Percentiles rank a stretch among this genome's conserved stretches.
phyloP scores from a whole-genome alignment of 1,140 invertebrate species.

The Belonocnema kinseyi region DNA sequence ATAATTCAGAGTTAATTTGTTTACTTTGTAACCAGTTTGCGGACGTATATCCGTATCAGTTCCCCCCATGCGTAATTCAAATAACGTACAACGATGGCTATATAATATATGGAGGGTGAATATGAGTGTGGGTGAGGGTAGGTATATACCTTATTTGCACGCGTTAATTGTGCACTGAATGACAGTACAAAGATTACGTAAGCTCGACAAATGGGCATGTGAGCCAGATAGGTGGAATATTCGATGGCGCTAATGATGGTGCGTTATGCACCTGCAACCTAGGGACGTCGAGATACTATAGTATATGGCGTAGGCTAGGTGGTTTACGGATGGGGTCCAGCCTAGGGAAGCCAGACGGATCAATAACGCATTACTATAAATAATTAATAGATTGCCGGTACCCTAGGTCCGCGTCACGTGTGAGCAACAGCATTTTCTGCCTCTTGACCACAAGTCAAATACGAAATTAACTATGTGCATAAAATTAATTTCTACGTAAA shows the following conservation, averaged over 20 bases:
- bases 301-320: conserved; percentile 34
- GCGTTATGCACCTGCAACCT: conserved; percentile 53
- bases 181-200: conserved; percentile 50
- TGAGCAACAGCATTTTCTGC: conserved; percentile 40
- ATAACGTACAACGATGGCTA: conserved; percentile 11
- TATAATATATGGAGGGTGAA: neutral
- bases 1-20: conserved; percentile 9
- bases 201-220: conserved; percentile 54
- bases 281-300: conserved; percentile 49
- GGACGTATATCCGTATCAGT: conserved; percentile 8
- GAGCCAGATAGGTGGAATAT: conserved; percentile 55
- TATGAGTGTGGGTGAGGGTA: neutral
- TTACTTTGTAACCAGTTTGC: conserved; percentile 19
- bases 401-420: conserved; percentile 51
- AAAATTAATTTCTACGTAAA: conserved; percentile 49
- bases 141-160: conserved; percentile 50
- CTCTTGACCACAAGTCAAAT: conserved; percentile 50
- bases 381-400: conserved; percentile 67
- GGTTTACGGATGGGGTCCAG: conserved; percentile 53
- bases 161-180: conserved; percentile 54
- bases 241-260: conserved; percentile 62
- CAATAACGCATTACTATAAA: conserved; percentile 74
- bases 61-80: conserved; percentile 11
- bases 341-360: conserved; percentile 66
- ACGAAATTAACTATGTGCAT: conserved; percentile 51